Conservation (phyloP, 2,888 invertebrate species). For the Cosmorhoe ocellata region DNA sequence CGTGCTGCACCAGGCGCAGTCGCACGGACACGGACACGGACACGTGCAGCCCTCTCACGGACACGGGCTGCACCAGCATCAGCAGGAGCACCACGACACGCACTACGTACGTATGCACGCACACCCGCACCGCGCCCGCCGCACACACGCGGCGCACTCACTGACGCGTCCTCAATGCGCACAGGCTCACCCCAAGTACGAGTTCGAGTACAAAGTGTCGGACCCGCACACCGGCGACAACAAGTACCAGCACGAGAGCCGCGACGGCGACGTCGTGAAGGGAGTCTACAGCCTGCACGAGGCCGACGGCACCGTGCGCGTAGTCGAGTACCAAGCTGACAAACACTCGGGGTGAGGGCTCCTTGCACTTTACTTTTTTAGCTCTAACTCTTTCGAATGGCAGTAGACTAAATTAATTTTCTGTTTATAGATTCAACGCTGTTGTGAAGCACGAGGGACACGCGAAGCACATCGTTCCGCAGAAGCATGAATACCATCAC, state of each 20-base stretch:
- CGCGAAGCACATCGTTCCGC: conserved; percentile 36
- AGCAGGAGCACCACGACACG: conserved; percentile 15
- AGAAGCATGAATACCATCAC: conserved; percentile 28
- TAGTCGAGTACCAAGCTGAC: conserved; percentile 68
- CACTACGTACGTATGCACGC: conserved; percentile 22
- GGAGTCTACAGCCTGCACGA: conserved; percentile 79
- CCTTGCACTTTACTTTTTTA: not conserved
- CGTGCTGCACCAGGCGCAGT: conserved; percentile 41
- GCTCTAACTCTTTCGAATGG: not conserved
- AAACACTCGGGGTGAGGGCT: conserved; percentile 51
- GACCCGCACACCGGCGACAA: conserved; percentile 84
- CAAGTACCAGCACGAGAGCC: conserved; percentile 81
- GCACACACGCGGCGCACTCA: not conserved
- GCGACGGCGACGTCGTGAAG: conserved; percentile 82
- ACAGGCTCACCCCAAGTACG: conserved; percentile 77
- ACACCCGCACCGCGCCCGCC: not conserved
- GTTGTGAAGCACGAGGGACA: conserved; percentile 38
- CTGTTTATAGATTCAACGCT: conserved; percentile 47
- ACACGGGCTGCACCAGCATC: conserved; percentile 17
- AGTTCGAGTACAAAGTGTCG: conserved; percentile 82
- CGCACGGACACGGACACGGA: conserved; percentile 11
- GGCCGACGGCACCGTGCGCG: conserved; percentile 63
- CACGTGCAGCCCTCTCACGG: conserved; percentile 13
- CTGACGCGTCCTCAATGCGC: conserved; percentile 2
- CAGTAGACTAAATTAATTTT: not conserved